A percentile compares a stretch with the other conserved stretches of the same genome.
These are phyloP conservation scores for Valencia hispanica DNA, from an alignment of 2,797 vertebrate genomes.

Conservation along the genomic window DNA sequence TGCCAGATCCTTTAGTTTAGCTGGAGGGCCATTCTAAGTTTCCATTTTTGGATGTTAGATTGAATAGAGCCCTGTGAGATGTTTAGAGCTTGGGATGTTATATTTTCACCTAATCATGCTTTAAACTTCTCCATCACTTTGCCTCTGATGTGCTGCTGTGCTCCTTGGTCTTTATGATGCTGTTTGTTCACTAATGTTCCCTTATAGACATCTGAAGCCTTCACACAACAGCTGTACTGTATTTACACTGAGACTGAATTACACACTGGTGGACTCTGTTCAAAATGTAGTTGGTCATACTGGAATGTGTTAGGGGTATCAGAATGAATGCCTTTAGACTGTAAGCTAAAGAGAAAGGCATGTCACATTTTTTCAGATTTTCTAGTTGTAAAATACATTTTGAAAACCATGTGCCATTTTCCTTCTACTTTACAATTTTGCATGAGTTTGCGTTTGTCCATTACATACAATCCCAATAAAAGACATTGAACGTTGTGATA, in stretches of 20 bases:
- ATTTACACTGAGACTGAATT: background rate
- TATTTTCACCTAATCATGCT: background rate
- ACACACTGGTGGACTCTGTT: background rate
- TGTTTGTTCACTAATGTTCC: background rate
- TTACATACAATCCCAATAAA: background rate
- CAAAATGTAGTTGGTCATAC: background rate
- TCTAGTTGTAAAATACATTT: background rate
- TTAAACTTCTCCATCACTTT: background rate
- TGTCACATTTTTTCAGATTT: background rate
- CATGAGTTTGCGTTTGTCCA: background rate
- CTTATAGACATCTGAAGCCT: background rate
- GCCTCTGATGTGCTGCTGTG: too few species aligned
- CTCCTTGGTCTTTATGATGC: background rate
- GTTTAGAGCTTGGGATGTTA: background rate
- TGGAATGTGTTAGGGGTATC: background rate
- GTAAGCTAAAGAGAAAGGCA: background rate
- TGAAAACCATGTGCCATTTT: background rate
- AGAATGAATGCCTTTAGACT: background rate
- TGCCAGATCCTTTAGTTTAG: background rate
- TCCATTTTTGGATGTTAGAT: background rate
- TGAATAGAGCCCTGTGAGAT: background rate
- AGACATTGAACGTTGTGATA: background rate
- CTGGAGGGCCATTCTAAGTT: background rate
- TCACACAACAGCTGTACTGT: background rate
- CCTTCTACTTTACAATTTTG: background rate